Evolutionary conservation across 2,888 invertebrate species (phyloP).

Genomic region (Eupithecia tripunctaria): DNA sequence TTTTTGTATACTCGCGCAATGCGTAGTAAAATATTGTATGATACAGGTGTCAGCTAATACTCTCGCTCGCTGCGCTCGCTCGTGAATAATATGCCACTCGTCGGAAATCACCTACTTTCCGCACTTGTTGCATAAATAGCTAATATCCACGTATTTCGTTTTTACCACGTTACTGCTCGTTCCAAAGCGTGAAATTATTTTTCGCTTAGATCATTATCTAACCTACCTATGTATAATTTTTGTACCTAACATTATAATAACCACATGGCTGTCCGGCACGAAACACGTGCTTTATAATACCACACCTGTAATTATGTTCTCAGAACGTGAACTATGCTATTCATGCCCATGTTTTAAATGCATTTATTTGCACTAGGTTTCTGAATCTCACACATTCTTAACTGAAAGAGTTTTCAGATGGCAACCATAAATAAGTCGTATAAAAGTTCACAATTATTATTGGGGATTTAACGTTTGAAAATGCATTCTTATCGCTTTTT

Average conservation of each 20-base stretch:
- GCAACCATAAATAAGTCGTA: not conserved
- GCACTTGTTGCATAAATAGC: no score
- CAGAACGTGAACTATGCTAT: constrained; percentile 31
- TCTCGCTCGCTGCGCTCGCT: no score
- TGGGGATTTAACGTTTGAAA: not conserved
- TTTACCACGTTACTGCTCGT: not conserved
- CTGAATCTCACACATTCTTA: not conserved
- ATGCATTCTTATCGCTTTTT: not conserved
- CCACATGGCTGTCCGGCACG: constrained; percentile 31
- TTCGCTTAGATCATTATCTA: not conserved
- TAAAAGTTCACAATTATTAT: constrained; percentile 1
- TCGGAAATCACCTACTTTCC: no score
- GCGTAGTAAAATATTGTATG: no score
- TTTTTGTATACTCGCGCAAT: no score
- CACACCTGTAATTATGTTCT: constrained; percentile 29
- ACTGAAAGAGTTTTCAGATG: not conserved
- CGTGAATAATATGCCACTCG: no score
- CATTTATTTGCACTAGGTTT: constrained; percentile 20
- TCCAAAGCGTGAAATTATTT: constrained; percentile 2
- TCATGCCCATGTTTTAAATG: constrained; percentile 1
- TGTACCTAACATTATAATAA: constrained; percentile 7
- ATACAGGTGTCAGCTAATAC: no score
- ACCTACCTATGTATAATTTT: not conserved
- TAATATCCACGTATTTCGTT: not conserved
- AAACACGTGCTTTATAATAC: constrained; percentile 38